Evolutionary conservation across 2,888 invertebrate species (phyloP).

Genomic region (Cinara cedri): DNA sequence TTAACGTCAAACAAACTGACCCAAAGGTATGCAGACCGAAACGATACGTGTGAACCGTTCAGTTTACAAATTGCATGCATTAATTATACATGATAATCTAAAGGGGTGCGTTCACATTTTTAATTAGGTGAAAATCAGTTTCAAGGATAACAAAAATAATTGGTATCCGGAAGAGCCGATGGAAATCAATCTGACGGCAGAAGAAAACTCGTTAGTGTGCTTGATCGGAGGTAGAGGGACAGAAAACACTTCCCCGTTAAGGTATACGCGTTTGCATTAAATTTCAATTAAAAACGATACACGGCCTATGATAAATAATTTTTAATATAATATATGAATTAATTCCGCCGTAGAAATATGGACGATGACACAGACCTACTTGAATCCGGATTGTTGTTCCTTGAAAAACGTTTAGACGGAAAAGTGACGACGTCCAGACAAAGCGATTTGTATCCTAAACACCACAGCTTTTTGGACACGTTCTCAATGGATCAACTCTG

Average conservation of each 20-base stretch:
- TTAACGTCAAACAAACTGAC: constrained; percentile 70
- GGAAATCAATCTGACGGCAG: constrained; percentile 69
- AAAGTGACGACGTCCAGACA: constrained; percentile 49
- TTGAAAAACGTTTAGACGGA: constrained; percentile 40
- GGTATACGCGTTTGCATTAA: constrained; percentile 61
- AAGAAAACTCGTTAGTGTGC: constrained; percentile 70
- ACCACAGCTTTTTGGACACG: constrained; percentile 68
- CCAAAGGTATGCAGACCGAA: constrained; percentile 64
- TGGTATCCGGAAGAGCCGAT: constrained; percentile 71
- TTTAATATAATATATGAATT: too few species aligned
- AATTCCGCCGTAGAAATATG: constrained; percentile 35
- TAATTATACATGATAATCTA: neutral
- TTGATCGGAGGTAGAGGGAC: constrained; percentile 68
- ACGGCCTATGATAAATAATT: too few species aligned
- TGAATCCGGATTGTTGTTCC: constrained; percentile 41
- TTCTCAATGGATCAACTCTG: constrained; percentile 70
- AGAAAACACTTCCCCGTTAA: constrained; percentile 65
- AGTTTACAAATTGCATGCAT: neutral
- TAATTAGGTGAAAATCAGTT: constrained; percentile 68
- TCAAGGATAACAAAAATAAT: constrained; percentile 69
- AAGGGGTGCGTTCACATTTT: neutral
- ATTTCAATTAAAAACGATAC: too few species aligned
- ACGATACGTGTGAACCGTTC: neutral
- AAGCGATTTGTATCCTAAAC: constrained; percentile 52
- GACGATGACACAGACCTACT: constrained; percentile 47